phyloP scores from a whole-genome alignment of 1,140 invertebrate genomes.

The Drosophila simulans region DNA sequence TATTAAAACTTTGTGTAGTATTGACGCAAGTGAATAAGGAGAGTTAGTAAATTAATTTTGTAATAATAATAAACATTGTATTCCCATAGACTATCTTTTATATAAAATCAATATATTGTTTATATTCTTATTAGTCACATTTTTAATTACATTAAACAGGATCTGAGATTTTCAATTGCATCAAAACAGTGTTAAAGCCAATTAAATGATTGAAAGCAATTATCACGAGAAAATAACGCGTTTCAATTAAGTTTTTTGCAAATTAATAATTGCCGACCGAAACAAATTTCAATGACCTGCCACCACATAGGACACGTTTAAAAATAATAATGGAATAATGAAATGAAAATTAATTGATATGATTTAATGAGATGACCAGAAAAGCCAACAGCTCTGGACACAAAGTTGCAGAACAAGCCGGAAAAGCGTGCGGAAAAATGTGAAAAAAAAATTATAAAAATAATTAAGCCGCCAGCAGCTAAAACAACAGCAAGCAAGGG shows the following conservation, averaged over 20 bases:
- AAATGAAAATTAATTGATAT: conserved; percentile 63
- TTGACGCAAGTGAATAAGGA: background rate
- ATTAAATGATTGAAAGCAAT: conserved; percentile 12
- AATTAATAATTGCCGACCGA: conserved; percentile 34
- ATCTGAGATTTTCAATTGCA: background rate
- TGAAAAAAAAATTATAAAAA: conserved; percentile 50
- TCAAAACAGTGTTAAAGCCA: background rate
- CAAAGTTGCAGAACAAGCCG: conserved; percentile 14
- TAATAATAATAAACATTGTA: too few relatives aligned
- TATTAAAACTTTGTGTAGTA: background rate
- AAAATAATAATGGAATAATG: conserved; percentile 22
- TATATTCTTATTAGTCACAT: background rate
- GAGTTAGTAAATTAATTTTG: too few relatives aligned
- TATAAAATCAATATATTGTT: background rate
- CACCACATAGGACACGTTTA: conserved; percentile 5
- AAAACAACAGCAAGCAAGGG: conserved; percentile 29
- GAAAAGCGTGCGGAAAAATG: conserved; percentile 26
- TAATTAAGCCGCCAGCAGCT: conserved; percentile 66
- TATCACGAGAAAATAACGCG: conserved; percentile 4
- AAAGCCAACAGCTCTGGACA: conserved; percentile 22
- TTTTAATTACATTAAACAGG: too few relatives aligned
- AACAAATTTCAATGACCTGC: conserved; percentile 8
- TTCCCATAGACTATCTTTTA: too few relatives aligned
- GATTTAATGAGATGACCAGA: conserved; percentile 58
- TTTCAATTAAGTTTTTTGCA: conserved; percentile 29